Evolutionary conservation across 2,888 invertebrate genomes (phyloP).

Genomic region (Microplitis deprimator): DNA sequence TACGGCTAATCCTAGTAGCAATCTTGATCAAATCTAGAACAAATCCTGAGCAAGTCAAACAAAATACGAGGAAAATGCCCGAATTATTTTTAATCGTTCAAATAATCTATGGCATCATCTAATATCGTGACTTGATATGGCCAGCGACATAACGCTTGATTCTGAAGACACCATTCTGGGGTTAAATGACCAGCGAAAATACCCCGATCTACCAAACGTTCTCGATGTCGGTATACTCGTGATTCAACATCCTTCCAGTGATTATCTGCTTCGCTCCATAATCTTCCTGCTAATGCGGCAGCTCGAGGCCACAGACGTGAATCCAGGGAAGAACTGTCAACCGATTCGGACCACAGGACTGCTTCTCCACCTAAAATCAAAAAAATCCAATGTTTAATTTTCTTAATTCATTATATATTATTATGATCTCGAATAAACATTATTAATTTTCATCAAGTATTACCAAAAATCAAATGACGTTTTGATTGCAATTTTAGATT

Average conservation of each 20-base stretch:
- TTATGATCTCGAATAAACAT: not conserved
- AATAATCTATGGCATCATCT: too few species aligned
- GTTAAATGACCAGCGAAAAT: constrained; percentile 83
- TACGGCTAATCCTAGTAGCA: too few species aligned
- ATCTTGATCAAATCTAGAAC: too few species aligned
- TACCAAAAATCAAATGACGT: constrained; percentile 75
- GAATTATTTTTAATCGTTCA: too few species aligned
- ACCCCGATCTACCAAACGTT: constrained; percentile 80
- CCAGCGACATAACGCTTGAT: constrained; percentile 79
- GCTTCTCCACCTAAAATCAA: constrained; percentile 80
- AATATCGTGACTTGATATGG: not conserved
- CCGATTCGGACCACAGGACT: constrained; percentile 89
- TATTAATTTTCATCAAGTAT: constrained; percentile 31
- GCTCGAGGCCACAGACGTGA: constrained; percentile 87
- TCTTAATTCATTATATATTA: not conserved
- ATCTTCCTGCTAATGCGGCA: constrained; percentile 86
- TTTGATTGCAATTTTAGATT: constrained; percentile 66
- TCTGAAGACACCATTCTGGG: constrained; percentile 89
- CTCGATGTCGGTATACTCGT: constrained; percentile 80
- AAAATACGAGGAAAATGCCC: too few species aligned
- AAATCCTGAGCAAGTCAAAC: too few species aligned
- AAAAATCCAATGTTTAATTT: not conserved
- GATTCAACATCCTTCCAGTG: constrained; percentile 81
- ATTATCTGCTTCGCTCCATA: constrained; percentile 84
- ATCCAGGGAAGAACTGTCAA: constrained; percentile 80